A percentile compares a stretch with the other conserved stretches of the same genome.
phyloP scores from a whole-genome alignment of 2,888 invertebrate species.

The Himalopsyche tibetana region DNA sequence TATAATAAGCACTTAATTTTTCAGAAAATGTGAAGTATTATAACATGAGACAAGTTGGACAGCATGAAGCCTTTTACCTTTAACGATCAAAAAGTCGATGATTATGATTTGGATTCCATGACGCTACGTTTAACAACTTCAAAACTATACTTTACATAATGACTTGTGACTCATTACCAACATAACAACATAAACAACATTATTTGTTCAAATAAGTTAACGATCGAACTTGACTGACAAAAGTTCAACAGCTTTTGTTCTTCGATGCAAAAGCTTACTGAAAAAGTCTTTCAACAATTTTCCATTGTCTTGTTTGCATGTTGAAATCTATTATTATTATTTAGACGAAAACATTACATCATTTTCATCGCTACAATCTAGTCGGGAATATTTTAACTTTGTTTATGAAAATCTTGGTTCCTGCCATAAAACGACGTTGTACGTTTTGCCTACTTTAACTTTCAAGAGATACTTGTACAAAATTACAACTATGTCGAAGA shows the following conservation, averaged over 20 bases:
- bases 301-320: background rate
- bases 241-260: background rate
- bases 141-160: no score
- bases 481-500: background rate
- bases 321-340: background rate
- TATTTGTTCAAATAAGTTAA: background rate
- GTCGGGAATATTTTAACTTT: background rate
- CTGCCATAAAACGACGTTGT: background rate
- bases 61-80: no score
- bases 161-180: no score
- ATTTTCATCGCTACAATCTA: background rate
- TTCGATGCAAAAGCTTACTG: background rate
- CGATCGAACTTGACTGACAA: background rate
- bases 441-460: no score
- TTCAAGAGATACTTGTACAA: background rate
- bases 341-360: background rate
- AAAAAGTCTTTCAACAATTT: slow-evolving; percentile 16
- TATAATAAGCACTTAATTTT: no score
- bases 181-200: background rate
- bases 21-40: no score
- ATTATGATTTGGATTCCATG: no score
- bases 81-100: no score
- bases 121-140: no score
- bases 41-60: no score
- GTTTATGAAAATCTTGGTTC: background rate